Evolutionary conservation across 2,113 vertebrate genomes (phyloP), one percentile per base, ranked within the genome.

Genomic region (Aythya baeri): DNA sequence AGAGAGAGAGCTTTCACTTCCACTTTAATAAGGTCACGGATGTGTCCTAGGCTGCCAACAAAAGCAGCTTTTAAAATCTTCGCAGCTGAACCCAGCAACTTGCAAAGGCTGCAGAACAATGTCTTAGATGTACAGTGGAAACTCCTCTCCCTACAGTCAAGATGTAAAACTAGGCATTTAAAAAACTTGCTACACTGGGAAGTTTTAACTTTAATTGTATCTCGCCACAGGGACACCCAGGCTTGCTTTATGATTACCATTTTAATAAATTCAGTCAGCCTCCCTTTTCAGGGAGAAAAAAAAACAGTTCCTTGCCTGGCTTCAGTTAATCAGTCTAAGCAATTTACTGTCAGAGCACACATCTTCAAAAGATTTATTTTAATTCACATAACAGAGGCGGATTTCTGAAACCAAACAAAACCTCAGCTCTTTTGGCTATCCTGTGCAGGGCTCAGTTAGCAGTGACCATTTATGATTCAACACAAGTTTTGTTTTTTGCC

Each of bases 1-100:
- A 46, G 44, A 27, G 14, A 23, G 78, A 97, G 94, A 96, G 96
- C 96, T 97, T 97, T 98, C 96, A 97, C 86, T 96, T 97, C 97
- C 94, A 94, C 94, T 97, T 94, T 95, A 98, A 97, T 95, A 97
- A 98, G 97, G 97, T 97, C 98, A 97, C 20, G 82, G 96, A 97
- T 97, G 97, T 88, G 83, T 98, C 97, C 91, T 91, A 89, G 94
- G 93, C 95, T 96, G 96, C 96, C 95, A 96, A 98, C 97, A 98
- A 98, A 96, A 98, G 97, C 97, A 96, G 97, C 94, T 97, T 98
- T 98, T 97, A 98, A 96, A 98, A 96, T 97, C 97, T 97, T 89
- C 36, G 72, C 96, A 96, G 96, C 95, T 94, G 98, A 98, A 97
- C 89, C 91, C 84, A 96, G 96, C 95, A 96, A 96, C 97, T 97